Percentiles rank a stretch among this genome's conserved stretches.
These are phyloP conservation scores for Pandemis heparana DNA, from an alignment of 2,888 invertebrate genomes.

Conservation along the genomic window DNA sequence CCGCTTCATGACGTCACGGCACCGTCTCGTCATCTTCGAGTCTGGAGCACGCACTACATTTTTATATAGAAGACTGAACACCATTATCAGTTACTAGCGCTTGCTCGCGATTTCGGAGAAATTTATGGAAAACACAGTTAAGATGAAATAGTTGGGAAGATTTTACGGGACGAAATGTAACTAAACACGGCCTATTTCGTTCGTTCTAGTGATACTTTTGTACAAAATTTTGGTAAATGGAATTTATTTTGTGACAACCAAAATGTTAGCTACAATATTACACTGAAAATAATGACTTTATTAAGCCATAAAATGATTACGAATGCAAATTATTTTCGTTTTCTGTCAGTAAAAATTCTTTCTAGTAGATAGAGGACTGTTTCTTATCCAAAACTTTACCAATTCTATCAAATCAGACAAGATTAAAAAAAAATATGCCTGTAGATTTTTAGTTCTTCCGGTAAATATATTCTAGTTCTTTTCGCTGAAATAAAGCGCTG, in stretches of 20 bases:
- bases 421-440: too few species aligned
- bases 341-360: too few species aligned
- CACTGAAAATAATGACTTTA: background rate
- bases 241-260: background rate
- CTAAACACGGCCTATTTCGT: background rate
- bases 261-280: too few species aligned
- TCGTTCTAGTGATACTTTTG: background rate
- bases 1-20: conserved; percentile 81
- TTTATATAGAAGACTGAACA: conserved; percentile 61
- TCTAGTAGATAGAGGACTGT: too few species aligned
- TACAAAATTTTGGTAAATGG: background rate
- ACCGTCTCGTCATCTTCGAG: conserved; percentile 83
- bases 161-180: background rate
- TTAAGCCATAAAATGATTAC: too few species aligned
- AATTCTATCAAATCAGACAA: too few species aligned
- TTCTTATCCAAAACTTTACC: too few species aligned
- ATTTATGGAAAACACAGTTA: background rate
- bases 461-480: too few species aligned
- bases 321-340: too few species aligned
- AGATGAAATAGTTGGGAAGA: background rate
- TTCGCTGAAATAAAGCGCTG: too few species aligned
- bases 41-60: conserved; percentile 81
- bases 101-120: background rate
- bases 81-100: conserved; percentile 47
- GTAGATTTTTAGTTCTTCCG: too few species aligned